A percentile compares a stretch with the other conserved stretches of the same genome.
phyloP scores from a whole-genome alignment of 1,140 invertebrate species.

The Paracyclopina nana region DNA sequence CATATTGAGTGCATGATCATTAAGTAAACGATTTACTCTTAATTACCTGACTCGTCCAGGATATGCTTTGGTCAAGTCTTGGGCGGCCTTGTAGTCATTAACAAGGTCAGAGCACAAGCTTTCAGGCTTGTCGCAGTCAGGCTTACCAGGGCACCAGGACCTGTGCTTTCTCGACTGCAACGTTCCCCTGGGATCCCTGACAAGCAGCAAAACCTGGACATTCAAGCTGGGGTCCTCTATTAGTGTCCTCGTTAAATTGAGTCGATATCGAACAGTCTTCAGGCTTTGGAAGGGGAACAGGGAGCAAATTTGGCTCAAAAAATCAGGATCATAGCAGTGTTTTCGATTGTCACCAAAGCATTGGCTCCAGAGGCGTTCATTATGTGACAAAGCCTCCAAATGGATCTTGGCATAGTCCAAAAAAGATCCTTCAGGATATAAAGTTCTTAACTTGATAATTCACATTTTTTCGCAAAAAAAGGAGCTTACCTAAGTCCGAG shows the following conservation, averaged over 20 bases:
- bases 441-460: neutral
- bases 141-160: constrained; percentile 56
- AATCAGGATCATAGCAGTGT: constrained; percentile 49
- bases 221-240: constrained; percentile 32
- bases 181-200: constrained; percentile 63
- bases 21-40: neutral
- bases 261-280: constrained; percentile 56
- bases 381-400: constrained; percentile 59
- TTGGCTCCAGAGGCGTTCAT: constrained; percentile 53
- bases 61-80: constrained; percentile 41
- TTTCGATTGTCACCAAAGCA: constrained; percentile 40
- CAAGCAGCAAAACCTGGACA: constrained; percentile 49
- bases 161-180: constrained; percentile 62
- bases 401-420: constrained; percentile 51
- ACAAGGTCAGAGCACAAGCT: constrained; percentile 58
- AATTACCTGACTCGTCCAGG: constrained; percentile 35
- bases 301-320: constrained; percentile 52
- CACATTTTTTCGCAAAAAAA: neutral
- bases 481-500: constrained; percentile 35
- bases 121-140: constrained; percentile 53
- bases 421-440: constrained; percentile 39
- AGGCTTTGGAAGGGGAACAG: constrained; percentile 68
- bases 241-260: constrained; percentile 45
- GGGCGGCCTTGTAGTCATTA: constrained; percentile 52
- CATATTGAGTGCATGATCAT: neutral